Evolutionary conservation across 2,888 invertebrate genomes (phyloP).

Genomic region (Leptopilina drosophilae): DNA sequence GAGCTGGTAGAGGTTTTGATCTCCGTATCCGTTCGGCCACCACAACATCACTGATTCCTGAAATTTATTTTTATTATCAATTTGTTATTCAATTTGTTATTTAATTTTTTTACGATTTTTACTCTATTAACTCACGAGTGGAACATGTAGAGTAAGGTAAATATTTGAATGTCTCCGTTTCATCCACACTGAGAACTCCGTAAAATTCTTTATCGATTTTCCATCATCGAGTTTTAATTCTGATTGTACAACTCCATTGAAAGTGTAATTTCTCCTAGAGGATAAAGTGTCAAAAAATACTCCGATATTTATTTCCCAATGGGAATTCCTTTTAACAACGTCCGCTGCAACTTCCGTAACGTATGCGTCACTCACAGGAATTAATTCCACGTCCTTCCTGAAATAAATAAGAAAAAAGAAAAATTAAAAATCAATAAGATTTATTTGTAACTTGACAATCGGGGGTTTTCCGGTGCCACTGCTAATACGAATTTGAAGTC

Average conservation of each 20-base stretch:
- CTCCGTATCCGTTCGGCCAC: conserved; percentile 98
- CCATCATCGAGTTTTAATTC: conserved; percentile 51
- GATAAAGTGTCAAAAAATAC: conserved; percentile 74
- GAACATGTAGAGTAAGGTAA: conserved; percentile 58
- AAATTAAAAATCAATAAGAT: too few relatives aligned
- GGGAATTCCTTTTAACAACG: conserved; percentile 64
- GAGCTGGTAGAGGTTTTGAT: conserved; percentile 86
- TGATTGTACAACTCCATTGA: conserved; percentile 49
- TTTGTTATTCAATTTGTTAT: too few relatives aligned
- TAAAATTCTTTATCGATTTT: conserved; percentile 42
- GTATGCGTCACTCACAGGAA: conserved; percentile 73
- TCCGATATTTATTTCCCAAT: conserved; percentile 77
- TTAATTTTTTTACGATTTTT: neutral
- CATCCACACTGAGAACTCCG: conserved; percentile 34
- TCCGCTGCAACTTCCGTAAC: conserved; percentile 75
- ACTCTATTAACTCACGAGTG: conserved; percentile 56
- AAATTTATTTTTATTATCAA: conserved; percentile 46
- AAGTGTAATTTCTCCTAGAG: conserved; percentile 4
- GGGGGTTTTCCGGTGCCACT: too few relatives aligned
- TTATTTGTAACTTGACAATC: too few relatives aligned
- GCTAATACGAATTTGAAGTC: too few relatives aligned
- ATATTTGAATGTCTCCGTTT: conserved; percentile 44
- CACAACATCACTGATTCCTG: conserved; percentile 82
- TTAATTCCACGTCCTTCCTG: conserved; percentile 78
- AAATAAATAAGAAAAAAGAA: too few relatives aligned